Conservation (phyloP, 2,797 vertebrate species). For the Gymnopithys bicolor region DNA sequence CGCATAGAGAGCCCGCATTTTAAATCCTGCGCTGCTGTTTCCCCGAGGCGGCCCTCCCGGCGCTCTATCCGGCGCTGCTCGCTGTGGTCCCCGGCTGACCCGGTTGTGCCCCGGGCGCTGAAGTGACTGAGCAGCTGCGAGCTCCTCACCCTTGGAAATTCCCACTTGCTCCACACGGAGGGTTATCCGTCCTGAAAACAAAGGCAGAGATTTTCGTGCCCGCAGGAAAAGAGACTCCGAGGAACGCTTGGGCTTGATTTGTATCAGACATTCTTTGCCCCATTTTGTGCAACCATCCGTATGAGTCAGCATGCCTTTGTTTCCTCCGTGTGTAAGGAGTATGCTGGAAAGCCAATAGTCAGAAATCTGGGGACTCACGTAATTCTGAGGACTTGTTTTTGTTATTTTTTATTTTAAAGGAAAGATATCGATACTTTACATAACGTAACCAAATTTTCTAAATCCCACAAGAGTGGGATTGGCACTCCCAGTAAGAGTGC, state of each 20-base stretch:
- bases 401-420: neutral
- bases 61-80: too few species aligned
- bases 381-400: neutral
- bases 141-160: neutral
- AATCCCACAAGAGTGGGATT: neutral
- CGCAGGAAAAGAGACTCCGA: neutral
- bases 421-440: neutral
- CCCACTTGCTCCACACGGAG: fast-evolving
- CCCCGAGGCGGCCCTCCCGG: too few species aligned
- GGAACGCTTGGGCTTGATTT: neutral
- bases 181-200: neutral
- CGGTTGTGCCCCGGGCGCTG: neutral
- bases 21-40: neutral
- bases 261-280: neutral
- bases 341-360: neutral
- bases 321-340: neutral
- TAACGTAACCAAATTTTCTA: fast-evolving
- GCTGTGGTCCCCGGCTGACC: neutral
- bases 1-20: fast-evolving
- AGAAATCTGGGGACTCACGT: neutral
- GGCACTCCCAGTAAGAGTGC: neutral
- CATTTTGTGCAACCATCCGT: neutral
- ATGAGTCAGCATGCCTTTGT: neutral
- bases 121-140: fast-evolving
- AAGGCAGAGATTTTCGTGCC: neutral